Percentiles rank a stretch among this genome's conserved stretches.
Conservation (phyloP, 2,888 invertebrate species). For the Acleris literana region DNA sequence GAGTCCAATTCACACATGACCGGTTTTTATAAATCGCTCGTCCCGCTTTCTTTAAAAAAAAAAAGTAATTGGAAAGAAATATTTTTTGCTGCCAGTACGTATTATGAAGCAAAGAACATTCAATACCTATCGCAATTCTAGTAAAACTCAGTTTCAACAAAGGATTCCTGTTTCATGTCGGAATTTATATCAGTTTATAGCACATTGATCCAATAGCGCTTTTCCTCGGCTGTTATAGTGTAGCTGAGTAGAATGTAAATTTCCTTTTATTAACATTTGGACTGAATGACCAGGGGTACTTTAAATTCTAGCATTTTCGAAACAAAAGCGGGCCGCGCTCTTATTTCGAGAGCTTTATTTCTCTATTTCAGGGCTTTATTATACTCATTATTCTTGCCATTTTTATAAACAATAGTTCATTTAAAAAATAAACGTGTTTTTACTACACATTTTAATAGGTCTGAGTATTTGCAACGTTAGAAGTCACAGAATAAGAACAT, state of each 20-base stretch:
- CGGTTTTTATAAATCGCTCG: too few species aligned
- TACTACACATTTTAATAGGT: background rate
- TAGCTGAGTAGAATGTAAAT: constrained; percentile 10
- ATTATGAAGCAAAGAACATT: background rate
- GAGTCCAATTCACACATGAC: too few species aligned
- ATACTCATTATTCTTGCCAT: background rate
- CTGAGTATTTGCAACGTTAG: background rate
- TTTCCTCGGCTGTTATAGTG: background rate
- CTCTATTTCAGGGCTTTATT: constrained; percentile 7
- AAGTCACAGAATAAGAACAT: too few species aligned
- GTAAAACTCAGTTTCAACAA: background rate
- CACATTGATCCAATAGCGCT: constrained; percentile 12
- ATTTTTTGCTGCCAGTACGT: too few species aligned
- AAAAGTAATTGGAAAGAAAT: too few species aligned
- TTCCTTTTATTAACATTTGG: constrained; percentile 15
- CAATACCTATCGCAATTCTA: constrained; percentile 11
- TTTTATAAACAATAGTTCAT: constrained; percentile 1
- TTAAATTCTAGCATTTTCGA: constrained; percentile 7
- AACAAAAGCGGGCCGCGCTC: constrained; percentile 14
- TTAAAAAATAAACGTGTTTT: background rate
- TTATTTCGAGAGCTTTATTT: constrained; percentile 12
- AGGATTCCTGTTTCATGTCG: constrained; percentile 15
- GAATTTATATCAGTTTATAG: constrained; percentile 26
- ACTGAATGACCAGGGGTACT: constrained; percentile 11
- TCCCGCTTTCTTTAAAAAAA: too few species aligned